Percentiles rank a stretch among this genome's conserved stretches.
phyloP scores from a whole-genome alignment of 2,797 vertebrate species.

The Brachymystax lenok region DNA sequence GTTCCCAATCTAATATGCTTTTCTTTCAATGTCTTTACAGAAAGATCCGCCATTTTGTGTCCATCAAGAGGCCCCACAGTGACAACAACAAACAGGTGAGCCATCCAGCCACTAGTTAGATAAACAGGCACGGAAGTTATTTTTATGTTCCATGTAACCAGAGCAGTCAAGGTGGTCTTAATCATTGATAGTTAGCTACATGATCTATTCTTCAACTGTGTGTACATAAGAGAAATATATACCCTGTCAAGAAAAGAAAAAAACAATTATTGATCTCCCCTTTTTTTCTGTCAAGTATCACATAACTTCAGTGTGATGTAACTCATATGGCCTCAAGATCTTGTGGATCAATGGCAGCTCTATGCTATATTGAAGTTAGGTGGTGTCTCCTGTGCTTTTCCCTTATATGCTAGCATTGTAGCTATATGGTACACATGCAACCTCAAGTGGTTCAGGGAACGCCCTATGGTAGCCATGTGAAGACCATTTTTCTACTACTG shows the following conservation, averaged over 20 bases:
- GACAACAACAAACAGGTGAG: constrained; percentile 92
- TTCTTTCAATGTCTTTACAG: constrained; percentile 66
- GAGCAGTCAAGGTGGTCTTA: not conserved
- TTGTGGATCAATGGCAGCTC: not conserved
- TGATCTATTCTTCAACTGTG: not conserved
- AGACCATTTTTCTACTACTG: too few relatives aligned
- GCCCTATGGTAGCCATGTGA: too few relatives aligned
- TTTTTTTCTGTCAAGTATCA: not conserved
- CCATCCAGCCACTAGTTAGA: not conserved
- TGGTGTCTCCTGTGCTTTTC: too few relatives aligned
- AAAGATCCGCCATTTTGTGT: constrained; percentile 95
- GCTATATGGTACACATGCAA: too few relatives aligned
- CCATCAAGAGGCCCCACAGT: constrained; percentile 88
- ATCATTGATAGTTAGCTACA: not conserved
- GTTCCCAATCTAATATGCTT: not conserved
- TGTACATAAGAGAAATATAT: not conserved
- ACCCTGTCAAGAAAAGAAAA: not conserved
- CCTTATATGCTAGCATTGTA: too few relatives aligned
- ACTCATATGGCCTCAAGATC: not conserved
- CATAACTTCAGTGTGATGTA: not conserved
- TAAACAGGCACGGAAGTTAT: not conserved
- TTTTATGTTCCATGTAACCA: not conserved
- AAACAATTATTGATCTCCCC: not conserved
- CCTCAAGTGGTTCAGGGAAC: too few relatives aligned
- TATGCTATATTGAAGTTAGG: not conserved